phyloP scores from a whole-genome alignment of 53 echinoderm and acorn worm species.

The Holothuria leucospilota region DNA sequence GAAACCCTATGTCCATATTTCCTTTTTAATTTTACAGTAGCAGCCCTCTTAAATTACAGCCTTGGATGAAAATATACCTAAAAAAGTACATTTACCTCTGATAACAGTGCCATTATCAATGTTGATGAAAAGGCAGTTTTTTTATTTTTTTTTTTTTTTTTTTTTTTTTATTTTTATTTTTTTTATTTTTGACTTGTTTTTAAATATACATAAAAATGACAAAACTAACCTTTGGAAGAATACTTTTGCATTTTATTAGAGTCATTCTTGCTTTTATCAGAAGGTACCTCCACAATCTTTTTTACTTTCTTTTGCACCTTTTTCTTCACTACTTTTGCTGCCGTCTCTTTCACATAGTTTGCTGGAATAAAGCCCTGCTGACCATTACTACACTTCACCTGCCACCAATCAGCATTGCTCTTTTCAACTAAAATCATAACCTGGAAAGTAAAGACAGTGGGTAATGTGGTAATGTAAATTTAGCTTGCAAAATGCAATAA shows the following conservation, averaged over 20 bases:
- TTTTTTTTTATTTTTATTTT: no score
- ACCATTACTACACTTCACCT: constrained; percentile 68
- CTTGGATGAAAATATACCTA: no score
- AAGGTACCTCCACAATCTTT: constrained; percentile 64
- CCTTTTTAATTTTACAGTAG: no score
- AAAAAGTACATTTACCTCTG: no score
- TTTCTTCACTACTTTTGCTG: constrained; percentile 84
- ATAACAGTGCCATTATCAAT: no score
- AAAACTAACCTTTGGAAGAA: not conserved
- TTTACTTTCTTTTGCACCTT: constrained; percentile 88
- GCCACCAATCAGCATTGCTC: constrained; percentile 95
- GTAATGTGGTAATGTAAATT: not conserved
- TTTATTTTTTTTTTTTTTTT: no score
- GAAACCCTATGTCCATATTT: no score
- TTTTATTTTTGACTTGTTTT: not conserved
- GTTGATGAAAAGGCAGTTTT: no score
- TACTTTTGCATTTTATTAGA: no score
- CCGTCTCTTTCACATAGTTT: constrained; percentile 90
- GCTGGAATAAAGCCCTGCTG: constrained; percentile 89
- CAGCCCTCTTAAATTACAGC: no score
- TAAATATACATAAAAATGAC: not conserved
- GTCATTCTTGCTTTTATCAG: constrained; percentile 59
- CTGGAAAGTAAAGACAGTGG: constrained; percentile 19
- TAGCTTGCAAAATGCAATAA: not conserved
- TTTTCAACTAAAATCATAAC: constrained; percentile 86